Conservation (phyloP, 1,140 invertebrate species). For the Scaptomyza graminum region DNA sequence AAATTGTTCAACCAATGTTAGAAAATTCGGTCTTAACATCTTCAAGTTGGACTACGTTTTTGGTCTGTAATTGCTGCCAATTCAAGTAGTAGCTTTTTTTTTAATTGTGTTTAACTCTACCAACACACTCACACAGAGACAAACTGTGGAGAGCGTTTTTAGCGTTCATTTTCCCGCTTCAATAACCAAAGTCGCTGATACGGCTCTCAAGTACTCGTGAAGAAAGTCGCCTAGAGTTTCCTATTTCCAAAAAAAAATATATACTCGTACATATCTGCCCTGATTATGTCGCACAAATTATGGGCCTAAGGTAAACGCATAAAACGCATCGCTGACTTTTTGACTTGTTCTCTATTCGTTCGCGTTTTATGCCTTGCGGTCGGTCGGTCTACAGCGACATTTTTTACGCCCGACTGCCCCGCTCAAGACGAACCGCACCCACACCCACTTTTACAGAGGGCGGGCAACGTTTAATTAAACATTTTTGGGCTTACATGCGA, state of each 20-base stretch:
- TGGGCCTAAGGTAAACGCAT: slow-evolving; percentile 38
- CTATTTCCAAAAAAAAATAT: slow-evolving; percentile 4
- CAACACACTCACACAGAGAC: too few relatives aligned
- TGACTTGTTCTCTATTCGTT: slow-evolving; percentile 26
- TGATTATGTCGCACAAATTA: slow-evolving; percentile 62
- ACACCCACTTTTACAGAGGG: slow-evolving; percentile 44
- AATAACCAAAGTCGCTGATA: slow-evolving; percentile 24
- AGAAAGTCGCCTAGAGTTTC: neutral
- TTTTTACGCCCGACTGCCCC: slow-evolving; percentile 61
- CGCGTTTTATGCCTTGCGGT: slow-evolving; percentile 31
- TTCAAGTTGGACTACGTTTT: too few relatives aligned
- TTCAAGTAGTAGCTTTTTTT: too few relatives aligned
- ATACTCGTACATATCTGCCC: slow-evolving; percentile 6
- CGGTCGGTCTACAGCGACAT: slow-evolving; percentile 55
- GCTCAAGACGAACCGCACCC: slow-evolving; percentile 17
- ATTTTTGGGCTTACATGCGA: slow-evolving; percentile 33
- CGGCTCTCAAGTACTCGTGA: slow-evolving; percentile 22
- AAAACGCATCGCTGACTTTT: slow-evolving; percentile 65
- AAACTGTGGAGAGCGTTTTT: neutral
- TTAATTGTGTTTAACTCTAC: too few relatives aligned
- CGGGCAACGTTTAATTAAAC: slow-evolving; percentile 66
- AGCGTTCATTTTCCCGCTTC: slow-evolving; percentile 29
- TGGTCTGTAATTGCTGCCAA: too few relatives aligned
- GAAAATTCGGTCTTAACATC: too few relatives aligned
- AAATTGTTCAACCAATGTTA: too few relatives aligned